Conservation (phyloP, 2,888 invertebrate species). For the Melipona bicolor region DNA sequence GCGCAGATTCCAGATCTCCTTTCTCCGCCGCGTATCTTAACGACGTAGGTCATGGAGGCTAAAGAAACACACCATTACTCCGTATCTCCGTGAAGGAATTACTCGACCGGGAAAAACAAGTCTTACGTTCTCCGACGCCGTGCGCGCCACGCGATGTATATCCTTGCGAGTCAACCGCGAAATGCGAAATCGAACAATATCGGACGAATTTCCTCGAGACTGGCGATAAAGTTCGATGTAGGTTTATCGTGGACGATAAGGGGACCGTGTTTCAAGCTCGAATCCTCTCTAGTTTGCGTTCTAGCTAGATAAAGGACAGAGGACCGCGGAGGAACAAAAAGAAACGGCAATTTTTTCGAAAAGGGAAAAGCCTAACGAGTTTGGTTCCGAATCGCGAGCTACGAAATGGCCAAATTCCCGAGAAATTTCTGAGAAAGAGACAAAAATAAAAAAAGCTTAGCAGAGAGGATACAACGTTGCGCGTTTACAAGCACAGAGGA, state of each 20-base stretch:
- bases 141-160: slow-evolving; percentile 15
- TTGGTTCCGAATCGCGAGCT: neutral
- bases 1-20: slow-evolving; percentile 39
- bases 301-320: neutral
- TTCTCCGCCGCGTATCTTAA: slow-evolving; percentile 65
- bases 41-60: slow-evolving; percentile 70
- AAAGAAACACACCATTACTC: slow-evolving; percentile 71
- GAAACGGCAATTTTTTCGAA: neutral
- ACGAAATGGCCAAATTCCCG: no score
- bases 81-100: slow-evolving; percentile 69
- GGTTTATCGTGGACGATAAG: slow-evolving; percentile 54
- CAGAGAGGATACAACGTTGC: slow-evolving; percentile 52
- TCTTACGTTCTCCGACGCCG: slow-evolving; percentile 42
- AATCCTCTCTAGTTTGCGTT: slow-evolving; percentile 11
- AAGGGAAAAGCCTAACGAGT: neutral
- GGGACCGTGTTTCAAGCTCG: neutral
- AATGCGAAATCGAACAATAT: neutral
- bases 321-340: no score
- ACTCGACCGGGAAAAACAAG: slow-evolving; percentile 59
- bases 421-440: no score
- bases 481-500: slow-evolving; percentile 58
- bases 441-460: slow-evolving; percentile 4
- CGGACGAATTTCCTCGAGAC: slow-evolving; percentile 34
- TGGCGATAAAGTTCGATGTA: slow-evolving; percentile 46
- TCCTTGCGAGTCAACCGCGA: neutral